These are phyloP conservation scores for Drosophila pallidifrons DNA, from an alignment of 1,140 invertebrate species.

Conservation along the genomic window DNA sequence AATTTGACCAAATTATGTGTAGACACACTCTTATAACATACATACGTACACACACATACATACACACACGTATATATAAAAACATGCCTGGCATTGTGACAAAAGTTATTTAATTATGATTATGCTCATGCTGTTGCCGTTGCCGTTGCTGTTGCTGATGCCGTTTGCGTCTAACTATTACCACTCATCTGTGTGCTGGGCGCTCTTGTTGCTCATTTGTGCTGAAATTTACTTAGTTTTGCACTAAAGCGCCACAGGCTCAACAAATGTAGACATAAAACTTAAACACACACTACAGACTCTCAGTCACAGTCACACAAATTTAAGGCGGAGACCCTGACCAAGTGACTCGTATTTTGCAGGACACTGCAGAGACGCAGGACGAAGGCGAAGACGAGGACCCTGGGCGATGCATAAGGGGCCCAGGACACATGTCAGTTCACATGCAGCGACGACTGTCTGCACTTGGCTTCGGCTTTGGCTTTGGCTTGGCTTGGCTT, in stretches of 20 bases:
- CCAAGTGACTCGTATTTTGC: slow-evolving; percentile 14
- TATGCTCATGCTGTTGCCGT: slow-evolving; percentile 51
- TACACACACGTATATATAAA: not conserved
- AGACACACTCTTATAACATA: slow-evolving; percentile 24
- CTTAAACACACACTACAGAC: slow-evolving; percentile 62
- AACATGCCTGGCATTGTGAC: slow-evolving; percentile 71
- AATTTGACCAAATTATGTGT: slow-evolving; percentile 77
- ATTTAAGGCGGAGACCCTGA: slow-evolving; percentile 8
- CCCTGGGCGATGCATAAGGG: not conserved
- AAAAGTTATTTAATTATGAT: slow-evolving; percentile 83
- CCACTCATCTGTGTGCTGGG: slow-evolving; percentile 47
- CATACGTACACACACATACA: not conserved
- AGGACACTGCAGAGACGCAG: not conserved
- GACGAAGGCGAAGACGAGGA: not conserved
- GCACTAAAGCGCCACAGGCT: slow-evolving; percentile 76
- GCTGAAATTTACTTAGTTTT: slow-evolving; percentile 77
- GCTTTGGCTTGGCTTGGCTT: slow-evolving; percentile 36
- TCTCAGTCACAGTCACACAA: not conserved
- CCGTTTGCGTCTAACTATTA: slow-evolving; percentile 61
- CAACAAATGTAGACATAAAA: slow-evolving; percentile 76
- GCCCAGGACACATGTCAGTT: slow-evolving; percentile 39
- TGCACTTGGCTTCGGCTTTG: slow-evolving; percentile 37
- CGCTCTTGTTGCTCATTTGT: slow-evolving; percentile 70
- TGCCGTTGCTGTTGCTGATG: slow-evolving; percentile 38
- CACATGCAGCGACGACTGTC: slow-evolving; percentile 48